Evolutionary conservation across 1,140 invertebrate genomes (phyloP).

Genomic region (Apolygus lucorum): DNA sequence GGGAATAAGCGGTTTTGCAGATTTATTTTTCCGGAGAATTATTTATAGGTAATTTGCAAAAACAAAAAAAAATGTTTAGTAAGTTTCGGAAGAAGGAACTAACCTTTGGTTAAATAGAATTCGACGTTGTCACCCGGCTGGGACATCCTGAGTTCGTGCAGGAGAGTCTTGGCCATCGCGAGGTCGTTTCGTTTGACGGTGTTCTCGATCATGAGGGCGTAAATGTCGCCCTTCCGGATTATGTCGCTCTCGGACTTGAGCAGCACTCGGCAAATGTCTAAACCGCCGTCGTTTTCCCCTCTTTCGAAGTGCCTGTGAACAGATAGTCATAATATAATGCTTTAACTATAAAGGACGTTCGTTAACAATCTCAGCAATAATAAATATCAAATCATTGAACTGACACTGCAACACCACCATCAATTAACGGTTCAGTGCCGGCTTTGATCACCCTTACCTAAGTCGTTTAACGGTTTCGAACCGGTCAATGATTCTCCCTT

Average conservation of each 20-base stretch:
- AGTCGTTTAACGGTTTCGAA: too few relatives aligned
- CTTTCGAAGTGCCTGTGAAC: constrained; percentile 43
- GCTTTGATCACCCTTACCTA: too few relatives aligned
- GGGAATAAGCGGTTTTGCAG: neutral
- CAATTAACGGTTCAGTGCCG: too few relatives aligned
- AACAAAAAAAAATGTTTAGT: too few relatives aligned
- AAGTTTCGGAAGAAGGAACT: too few relatives aligned
- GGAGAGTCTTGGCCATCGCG: constrained; percentile 35
- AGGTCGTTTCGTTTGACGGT: constrained; percentile 31
- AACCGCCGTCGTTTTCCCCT: constrained; percentile 44
- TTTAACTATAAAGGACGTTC: too few relatives aligned
- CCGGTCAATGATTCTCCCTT: too few relatives aligned
- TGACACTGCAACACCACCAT: too few relatives aligned
- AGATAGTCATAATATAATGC: too few relatives aligned
- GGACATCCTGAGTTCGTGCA: constrained; percentile 34
- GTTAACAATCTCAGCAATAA: too few relatives aligned
- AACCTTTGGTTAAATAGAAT: constrained; percentile 35
- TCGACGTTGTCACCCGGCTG: constrained; percentile 34
- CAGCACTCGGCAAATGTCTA: constrained; percentile 48
- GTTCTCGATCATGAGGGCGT: constrained; percentile 46
- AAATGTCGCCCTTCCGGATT: constrained; percentile 49
- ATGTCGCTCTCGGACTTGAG: constrained; percentile 43
- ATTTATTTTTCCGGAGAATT: neutral
- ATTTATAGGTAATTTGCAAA: neutral
- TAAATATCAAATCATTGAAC: too few relatives aligned